These are phyloP conservation scores for Platysternon megacephalum DNA, from an alignment of 2,113 vertebrate genomes.

Conservation along the genomic window DNA sequence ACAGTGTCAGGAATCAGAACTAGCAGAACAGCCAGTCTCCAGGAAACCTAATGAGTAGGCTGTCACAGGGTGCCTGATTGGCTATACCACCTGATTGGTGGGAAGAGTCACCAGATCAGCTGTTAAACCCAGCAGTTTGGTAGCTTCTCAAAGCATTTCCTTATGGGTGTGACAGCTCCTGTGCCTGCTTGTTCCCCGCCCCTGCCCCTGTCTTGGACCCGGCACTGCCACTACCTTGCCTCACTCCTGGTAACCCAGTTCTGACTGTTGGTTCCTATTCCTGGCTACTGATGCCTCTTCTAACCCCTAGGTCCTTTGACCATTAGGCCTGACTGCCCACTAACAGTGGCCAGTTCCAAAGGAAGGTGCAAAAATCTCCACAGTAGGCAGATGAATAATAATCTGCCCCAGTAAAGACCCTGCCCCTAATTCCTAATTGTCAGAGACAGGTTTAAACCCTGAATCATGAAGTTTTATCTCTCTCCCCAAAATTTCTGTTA, in stretches of 20 bases:
- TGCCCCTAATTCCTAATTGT: not conserved
- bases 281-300: not conserved
- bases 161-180: not conserved
- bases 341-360: not conserved
- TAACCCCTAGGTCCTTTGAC: not conserved
- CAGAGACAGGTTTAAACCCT: not conserved
- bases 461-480: not conserved
- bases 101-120: not conserved
- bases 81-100: not conserved
- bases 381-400: not conserved
- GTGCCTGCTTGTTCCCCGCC: not conserved
- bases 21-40: not conserved
- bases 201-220: no score
- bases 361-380: not conserved
- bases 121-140: not conserved
- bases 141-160: not conserved
- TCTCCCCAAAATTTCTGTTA: not conserved
- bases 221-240: not conserved
- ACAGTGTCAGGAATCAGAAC: accelerated
- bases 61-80: not conserved
- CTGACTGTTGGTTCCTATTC: not conserved
- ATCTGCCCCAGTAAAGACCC: not conserved
- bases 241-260: not conserved
- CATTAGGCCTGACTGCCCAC: not conserved
- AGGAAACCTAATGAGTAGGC: not conserved